Evolutionary conservation across 2,113 vertebrate genomes (phyloP).

Genomic region (Brachyhypopomus gauderio): DNA sequence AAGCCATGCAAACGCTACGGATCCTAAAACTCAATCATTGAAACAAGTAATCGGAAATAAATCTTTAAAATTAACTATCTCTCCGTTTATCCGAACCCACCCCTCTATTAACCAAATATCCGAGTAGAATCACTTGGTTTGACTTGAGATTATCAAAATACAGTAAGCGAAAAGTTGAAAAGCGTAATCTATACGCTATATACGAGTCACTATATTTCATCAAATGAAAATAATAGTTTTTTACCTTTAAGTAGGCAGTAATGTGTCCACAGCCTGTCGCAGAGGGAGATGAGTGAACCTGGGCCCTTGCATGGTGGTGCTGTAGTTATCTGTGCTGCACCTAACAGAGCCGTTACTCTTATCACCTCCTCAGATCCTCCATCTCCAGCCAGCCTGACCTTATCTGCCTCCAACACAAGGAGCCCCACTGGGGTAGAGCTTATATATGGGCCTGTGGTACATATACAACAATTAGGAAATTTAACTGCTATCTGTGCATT

Average conservation of each 20-base stretch:
- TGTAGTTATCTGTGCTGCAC: constrained; percentile 38
- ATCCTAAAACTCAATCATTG: too few species aligned
- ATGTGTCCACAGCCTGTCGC: not conserved
- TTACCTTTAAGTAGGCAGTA: constrained; percentile 34
- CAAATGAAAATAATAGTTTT: not conserved
- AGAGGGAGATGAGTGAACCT: not conserved
- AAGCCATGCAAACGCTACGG: too few species aligned
- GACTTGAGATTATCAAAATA: too few species aligned
- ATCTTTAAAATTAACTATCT: too few species aligned
- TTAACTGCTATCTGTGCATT: not conserved
- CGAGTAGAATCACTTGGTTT: too few species aligned
- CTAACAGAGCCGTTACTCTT: constrained; percentile 9
- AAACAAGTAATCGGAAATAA: too few species aligned
- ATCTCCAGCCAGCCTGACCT: not conserved
- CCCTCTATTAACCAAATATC: too few species aligned
- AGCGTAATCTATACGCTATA: too few species aligned
- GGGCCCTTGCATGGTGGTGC: not conserved
- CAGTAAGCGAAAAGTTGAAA: too few species aligned
- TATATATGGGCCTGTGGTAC: not conserved
- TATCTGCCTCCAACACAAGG: constrained; percentile 19
- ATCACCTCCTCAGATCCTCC: constrained; percentile 34
- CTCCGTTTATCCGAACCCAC: too few species aligned
- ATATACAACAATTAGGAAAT: not conserved
- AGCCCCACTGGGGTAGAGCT: too few species aligned
- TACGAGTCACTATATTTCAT: not conserved